Base-by-base conservation (phyloP, 2,888 invertebrate genomes). In the Nebria salina region DNA sequence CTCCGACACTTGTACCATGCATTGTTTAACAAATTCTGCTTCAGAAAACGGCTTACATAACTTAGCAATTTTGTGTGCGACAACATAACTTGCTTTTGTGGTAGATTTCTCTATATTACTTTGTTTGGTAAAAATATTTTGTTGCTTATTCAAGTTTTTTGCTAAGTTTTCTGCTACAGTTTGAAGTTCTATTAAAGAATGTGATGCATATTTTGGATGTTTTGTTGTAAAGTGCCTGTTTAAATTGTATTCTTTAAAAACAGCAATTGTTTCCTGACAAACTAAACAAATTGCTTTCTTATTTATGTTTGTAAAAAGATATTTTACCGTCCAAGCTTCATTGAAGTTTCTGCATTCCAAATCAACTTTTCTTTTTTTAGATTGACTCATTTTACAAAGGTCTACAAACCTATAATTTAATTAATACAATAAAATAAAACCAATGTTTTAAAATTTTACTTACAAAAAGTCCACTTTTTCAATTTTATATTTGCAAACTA, bases 361-460 rank as follows among this genome's bases (percentile, higher is more conserved):
- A 82, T 83, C 82, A 77, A 82, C 77, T 64, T 83, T 82, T 81
- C 82, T 78, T 43, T 68, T 87, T 76, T 13, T 85, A 84, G 8
- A 26, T 72, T 72, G 72, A 72, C 72, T 72, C 72, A 72, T 72
- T 72, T 72, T 20, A 72, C 25, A 26, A 72, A 26, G 72, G 72
- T 13, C 72, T 72, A 72, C 72, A 72, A 72, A 72, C n/a, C 7
- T 11, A 66, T 72, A 72, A 72, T 72, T 72, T 34, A 72, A 72
- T 72, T 72, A 26, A 72, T 43, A 43, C 43, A 43, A 8, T 8
- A 43, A 66, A 66, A 66, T 66, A 66, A 66, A 66, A 66, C 68
- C 68, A 66, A 66, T 25, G 25, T 20, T 25, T 66, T 66, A 20
- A 20, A 20, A 66, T 20, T 25, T 25, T 66, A 66, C 68, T 25